These are phyloP conservation scores for Drosophila barbarae DNA, from an alignment of 2,888 invertebrate genomes.

Conservation along the genomic window DNA sequence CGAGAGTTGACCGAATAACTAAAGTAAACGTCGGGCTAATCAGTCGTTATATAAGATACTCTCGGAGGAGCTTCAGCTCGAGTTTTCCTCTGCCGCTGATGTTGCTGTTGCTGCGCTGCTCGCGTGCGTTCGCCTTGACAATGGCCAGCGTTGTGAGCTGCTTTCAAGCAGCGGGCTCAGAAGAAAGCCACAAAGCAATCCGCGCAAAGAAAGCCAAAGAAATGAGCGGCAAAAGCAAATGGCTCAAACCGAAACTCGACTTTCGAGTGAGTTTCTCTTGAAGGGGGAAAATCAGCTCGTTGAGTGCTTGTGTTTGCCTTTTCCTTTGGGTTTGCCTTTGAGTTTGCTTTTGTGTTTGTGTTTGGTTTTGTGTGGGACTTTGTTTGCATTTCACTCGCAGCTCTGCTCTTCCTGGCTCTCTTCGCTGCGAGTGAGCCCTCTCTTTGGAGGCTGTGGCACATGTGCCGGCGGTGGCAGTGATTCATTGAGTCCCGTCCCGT, in stretches of 20 bases:
- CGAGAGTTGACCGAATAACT: slow-evolving; percentile 80
- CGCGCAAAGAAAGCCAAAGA: slow-evolving; percentile 71
- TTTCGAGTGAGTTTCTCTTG: slow-evolving; percentile 37
- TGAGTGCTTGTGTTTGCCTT: slow-evolving; percentile 11
- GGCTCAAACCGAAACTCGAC: slow-evolving; percentile 48
- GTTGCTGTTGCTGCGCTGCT: slow-evolving; percentile 43
- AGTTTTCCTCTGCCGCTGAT: slow-evolving; percentile 55
- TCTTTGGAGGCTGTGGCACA: slow-evolving; percentile 33
- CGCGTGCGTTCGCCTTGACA: slow-evolving; percentile 78
- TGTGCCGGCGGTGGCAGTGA: slow-evolving; percentile 31
- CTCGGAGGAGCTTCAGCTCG: slow-evolving; percentile 68
- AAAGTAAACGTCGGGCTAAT: slow-evolving; percentile 78
- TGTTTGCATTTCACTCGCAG: slow-evolving; percentile 23
- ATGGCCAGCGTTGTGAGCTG: slow-evolving; percentile 76
- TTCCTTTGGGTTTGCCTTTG: slow-evolving; percentile 6
- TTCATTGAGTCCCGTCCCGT: slow-evolving; percentile 28
- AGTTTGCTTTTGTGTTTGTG: slow-evolving; percentile 11
- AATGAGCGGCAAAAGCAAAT: slow-evolving; percentile 54
- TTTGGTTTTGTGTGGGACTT: slow-evolving; percentile 17
- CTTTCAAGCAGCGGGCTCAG: slow-evolving; percentile 52
- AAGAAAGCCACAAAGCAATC: slow-evolving; percentile 65
- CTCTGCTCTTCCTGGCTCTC: slow-evolving; percentile 25
- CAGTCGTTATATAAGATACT: slow-evolving; percentile 78
- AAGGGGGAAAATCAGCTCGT: slow-evolving; percentile 23
- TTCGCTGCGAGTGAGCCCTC: slow-evolving; percentile 7